Evolutionary conservation across 2,797 vertebrate species (phyloP).

Genomic region (Capromys pilorides): DNA sequence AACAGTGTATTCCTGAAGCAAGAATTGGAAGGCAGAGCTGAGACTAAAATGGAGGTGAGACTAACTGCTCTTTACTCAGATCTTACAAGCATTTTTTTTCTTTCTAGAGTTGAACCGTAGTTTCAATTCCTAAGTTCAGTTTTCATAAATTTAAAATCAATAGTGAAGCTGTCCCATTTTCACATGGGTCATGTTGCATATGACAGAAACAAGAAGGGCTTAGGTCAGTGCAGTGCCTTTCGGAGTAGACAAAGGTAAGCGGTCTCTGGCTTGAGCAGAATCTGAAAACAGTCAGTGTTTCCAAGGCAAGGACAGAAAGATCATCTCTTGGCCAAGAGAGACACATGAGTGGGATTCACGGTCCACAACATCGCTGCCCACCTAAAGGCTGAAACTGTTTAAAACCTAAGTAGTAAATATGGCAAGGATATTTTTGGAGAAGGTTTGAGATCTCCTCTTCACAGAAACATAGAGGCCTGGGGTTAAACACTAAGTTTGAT

Average conservation of each 20-base stretch:
- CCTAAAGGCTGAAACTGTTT: not conserved
- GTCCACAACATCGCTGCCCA: not conserved
- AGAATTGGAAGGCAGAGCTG: not conserved
- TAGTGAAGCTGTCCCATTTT: not conserved
- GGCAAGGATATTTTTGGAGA: not conserved
- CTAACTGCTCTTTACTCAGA: slow-evolving; percentile 43
- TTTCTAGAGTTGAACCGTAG: not conserved
- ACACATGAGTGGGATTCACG: not conserved
- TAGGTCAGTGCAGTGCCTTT: not conserved
- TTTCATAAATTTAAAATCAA: slow-evolving; percentile 4
- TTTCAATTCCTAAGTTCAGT: slow-evolving; percentile 12
- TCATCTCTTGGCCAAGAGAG: not conserved
- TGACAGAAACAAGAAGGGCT: not conserved
- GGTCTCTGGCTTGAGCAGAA: not conserved
- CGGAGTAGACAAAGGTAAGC: not conserved
- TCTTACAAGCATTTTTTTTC: slow-evolving; percentile 40
- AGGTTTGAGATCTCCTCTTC: not conserved
- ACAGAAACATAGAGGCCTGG: not conserved
- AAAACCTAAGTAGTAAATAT: not conserved
- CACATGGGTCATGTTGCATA: not conserved
- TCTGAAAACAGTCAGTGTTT: not conserved
- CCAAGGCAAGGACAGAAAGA: not conserved
- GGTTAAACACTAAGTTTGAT: not conserved
- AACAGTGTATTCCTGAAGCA: slow-evolving; percentile 34
- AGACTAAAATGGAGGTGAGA: slow-evolving; percentile 15